phyloP scores from a whole-genome alignment of 37 sponge, comb jelly and placozoan species.

The Hormiphora californensis region DNA sequence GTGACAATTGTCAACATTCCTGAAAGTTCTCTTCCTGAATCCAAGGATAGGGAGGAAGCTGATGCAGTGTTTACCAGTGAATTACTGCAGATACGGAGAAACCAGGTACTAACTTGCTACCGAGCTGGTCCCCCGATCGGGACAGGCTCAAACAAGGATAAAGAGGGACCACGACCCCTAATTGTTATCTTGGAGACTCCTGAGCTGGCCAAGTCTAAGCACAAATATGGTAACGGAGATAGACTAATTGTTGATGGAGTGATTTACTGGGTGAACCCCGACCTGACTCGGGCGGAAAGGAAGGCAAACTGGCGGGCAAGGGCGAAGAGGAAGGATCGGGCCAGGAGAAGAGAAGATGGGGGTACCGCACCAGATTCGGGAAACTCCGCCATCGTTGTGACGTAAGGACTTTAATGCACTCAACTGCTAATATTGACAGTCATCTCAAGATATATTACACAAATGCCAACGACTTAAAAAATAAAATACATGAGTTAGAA shows the following conservation, averaged over 20 bases:
- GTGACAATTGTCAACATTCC: background rate
- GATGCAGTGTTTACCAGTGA: background rate
- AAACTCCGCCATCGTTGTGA: no score
- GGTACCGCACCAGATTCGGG: no score
- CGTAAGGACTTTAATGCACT: no score
- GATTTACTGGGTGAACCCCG: background rate
- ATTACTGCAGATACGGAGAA: background rate
- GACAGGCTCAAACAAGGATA: slow-evolving; percentile 38
- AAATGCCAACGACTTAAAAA: no score
- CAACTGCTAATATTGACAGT: no score
- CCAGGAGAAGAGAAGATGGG: no score
- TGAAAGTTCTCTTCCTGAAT: background rate
- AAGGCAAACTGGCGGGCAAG: background rate
- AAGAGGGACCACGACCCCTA: background rate
- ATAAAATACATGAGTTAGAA: no score
- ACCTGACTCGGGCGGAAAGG: background rate
- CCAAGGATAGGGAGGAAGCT: background rate
- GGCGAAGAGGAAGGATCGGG: background rate
- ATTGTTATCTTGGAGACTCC: slow-evolving; percentile 18
- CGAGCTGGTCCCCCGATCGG: slow-evolving; percentile 35
- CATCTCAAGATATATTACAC: no score
- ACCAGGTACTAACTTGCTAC: background rate
- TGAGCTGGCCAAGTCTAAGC: background rate
- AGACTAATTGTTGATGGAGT: background rate
- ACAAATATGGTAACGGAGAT: slow-evolving; percentile 20